A percentile compares a stretch with the other conserved stretches of the same genome.
Conservation (phyloP, 1,140 invertebrate species). For the Solen grandis region DNA sequence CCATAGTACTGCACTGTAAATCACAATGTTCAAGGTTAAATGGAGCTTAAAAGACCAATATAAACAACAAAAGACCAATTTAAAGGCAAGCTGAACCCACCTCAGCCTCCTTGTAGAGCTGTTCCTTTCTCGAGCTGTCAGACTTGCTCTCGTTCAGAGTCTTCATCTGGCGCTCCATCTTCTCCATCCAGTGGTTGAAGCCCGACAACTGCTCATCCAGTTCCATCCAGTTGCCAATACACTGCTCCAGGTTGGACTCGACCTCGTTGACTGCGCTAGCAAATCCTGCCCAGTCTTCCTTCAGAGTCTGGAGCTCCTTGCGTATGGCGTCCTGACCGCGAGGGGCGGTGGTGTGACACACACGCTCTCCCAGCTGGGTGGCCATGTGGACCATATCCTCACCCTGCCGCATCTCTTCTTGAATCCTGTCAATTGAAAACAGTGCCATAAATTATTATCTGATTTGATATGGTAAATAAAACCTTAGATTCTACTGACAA, state of each 20-base stretch:
- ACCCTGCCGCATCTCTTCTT: slow-evolving; percentile 71
- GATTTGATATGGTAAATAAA: too few relatives aligned
- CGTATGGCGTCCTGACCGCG: slow-evolving; percentile 73
- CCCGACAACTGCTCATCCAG: slow-evolving; percentile 94
- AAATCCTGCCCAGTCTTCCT: slow-evolving; percentile 75
- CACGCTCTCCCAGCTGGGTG: slow-evolving; percentile 67
- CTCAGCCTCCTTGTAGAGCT: slow-evolving; percentile 83
- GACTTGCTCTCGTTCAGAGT: slow-evolving; percentile 95
- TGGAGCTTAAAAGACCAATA: too few relatives aligned
- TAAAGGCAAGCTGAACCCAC: slow-evolving; percentile 70
- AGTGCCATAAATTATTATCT: too few relatives aligned
- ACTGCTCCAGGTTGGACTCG: slow-evolving; percentile 91
- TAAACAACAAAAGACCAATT: neutral
- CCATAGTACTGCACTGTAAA: too few relatives aligned
- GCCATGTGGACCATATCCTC: slow-evolving; percentile 74
- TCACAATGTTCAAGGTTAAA: too few relatives aligned
- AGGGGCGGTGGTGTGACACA: slow-evolving; percentile 70
- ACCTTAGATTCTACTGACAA: too few relatives aligned
- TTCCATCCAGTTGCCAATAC: slow-evolving; percentile 96
- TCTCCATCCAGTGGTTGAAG: slow-evolving; percentile 73
- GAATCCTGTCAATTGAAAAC: slow-evolving; percentile 73
- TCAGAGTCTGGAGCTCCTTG: slow-evolving; percentile 73
- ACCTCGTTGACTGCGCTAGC: slow-evolving; percentile 72
- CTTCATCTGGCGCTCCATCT: slow-evolving; percentile 91
- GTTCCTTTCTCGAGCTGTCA: slow-evolving; percentile 95